Conservation (phyloP, 2,888 invertebrate species). For the Bombylius discolor region DNA sequence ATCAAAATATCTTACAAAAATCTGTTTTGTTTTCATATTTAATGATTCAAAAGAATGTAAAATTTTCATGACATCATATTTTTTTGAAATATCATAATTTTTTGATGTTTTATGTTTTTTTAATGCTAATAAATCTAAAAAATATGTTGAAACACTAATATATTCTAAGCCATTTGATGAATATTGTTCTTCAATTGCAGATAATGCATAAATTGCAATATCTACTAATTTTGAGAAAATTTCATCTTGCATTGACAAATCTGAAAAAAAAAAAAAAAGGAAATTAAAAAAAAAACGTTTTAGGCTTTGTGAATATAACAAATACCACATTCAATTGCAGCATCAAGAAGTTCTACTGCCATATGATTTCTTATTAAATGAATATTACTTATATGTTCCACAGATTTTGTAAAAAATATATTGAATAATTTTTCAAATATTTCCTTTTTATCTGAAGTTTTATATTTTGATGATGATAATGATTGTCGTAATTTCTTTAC, state of each 20-base stretch:
- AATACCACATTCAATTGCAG: too few relatives aligned
- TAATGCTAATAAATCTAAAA: slow-evolving; percentile 1
- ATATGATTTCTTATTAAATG: too few relatives aligned
- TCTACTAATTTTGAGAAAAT: not conserved
- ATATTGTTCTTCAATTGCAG: not conserved
- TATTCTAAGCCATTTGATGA: not conserved
- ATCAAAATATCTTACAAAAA: slow-evolving; percentile 2
- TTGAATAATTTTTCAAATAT: too few relatives aligned
- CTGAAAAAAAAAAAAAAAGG: not conserved
- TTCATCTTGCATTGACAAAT: not conserved
- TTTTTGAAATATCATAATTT: not conserved
- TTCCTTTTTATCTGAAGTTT: too few relatives aligned
- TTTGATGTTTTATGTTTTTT: not conserved
- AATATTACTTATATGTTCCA: too few relatives aligned
- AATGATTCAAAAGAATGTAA: slow-evolving; percentile 1
- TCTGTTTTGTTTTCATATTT: not conserved
- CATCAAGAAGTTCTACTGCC: too few relatives aligned
- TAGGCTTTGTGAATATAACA: too few relatives aligned
- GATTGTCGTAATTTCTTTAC: too few relatives aligned
- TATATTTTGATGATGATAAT: too few relatives aligned
- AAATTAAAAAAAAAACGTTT: too few relatives aligned
- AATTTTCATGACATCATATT: slow-evolving; percentile 3
- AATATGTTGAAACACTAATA: not conserved
- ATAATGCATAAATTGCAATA: not conserved
- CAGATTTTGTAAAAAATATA: too few relatives aligned